Evolutionary conservation across 2,797 vertebrate species (phyloP).

Genomic region (Lateolabrax maculatus): DNA sequence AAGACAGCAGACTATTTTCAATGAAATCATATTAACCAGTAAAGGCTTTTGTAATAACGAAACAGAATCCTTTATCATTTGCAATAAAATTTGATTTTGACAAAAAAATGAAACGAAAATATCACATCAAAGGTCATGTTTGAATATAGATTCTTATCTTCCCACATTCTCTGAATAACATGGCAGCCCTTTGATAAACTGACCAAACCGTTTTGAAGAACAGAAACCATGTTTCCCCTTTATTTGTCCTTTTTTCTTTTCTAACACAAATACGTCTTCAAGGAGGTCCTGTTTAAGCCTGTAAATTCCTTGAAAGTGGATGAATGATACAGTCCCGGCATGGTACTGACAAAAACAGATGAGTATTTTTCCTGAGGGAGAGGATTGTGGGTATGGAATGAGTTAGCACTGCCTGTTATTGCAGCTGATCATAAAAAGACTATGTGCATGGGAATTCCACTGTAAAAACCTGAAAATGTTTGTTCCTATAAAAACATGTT

Average conservation of each 20-base stretch:
- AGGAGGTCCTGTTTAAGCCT: constrained; percentile 78
- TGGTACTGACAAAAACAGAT: constrained; percentile 83
- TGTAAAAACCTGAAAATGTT: constrained; percentile 75
- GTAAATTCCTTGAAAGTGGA: constrained; percentile 81
- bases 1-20: constrained; percentile 1
- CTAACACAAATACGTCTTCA: constrained; percentile 73
- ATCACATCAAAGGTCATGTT: constrained; percentile 57
- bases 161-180: constrained; percentile 45
- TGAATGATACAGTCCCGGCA: constrained; percentile 77
- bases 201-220: constrained; percentile 54
- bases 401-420: constrained; percentile 83
- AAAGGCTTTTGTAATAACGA: constrained; percentile 15
- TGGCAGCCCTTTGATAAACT: constrained; percentile 52
- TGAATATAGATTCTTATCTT: constrained; percentile 64
- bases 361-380: constrained; percentile 81
- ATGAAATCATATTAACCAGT: not conserved
- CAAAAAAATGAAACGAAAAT: constrained; percentile 38
- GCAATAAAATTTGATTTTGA: constrained; percentile 44
- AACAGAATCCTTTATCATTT: constrained; percentile 44
- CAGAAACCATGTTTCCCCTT: constrained; percentile 37
- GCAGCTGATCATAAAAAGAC: constrained; percentile 84
- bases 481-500: constrained; percentile 75
- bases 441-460: constrained; percentile 76
- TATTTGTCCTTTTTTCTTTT: constrained; percentile 27
- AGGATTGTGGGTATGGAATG: constrained; percentile 77